Evolutionary conservation across 2,113 vertebrate species (phyloP), one percentile per base, ranked within the genome.

Genomic region (Triplophysa siluroides): DNA sequence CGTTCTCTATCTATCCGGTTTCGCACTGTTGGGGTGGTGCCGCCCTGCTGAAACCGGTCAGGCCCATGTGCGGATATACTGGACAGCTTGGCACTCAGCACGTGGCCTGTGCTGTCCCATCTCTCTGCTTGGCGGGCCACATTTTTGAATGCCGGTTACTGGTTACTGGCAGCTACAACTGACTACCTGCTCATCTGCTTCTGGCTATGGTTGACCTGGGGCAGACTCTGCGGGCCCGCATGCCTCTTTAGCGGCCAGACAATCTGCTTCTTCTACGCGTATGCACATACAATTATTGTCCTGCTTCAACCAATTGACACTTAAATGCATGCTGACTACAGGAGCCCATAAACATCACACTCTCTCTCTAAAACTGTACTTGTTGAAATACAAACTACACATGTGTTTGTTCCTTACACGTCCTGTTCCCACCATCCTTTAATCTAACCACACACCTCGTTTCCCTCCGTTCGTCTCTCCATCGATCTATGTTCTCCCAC

Each of bases 51-150:
- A 67, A 81, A 73, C 71, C 18, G 70, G 69, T 79, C 72, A 83
- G 80, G 72, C 74, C 45, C 75, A 67, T 78, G 83, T 78, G 50
- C 23, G 85, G 88, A 92, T 88, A 88, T 87, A 83, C 84, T 61
- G 85, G 90, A 92, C 93, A 93, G 92, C 92, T 92, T 93, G 92
- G 84, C 85, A 87, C 92, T 65, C 93, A 92, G 91, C 91, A 83
- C 88, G 92, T 24, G 69, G 85, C 86, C 86, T n/a, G 16, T 88
- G 85, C 88, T 89, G 88, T 91, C 90, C 87, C 88, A 86, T 87
- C 87, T 88, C 83, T 86, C 85, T 84, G 85, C 87, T 88, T 88
- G 85, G 52, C 78, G 77, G 81, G 24, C 70, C 85, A 81, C 76
- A 76, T 87, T 85, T 86, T 88, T 86, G 81, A 84, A 77, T 76